A percentile compares a stretch with the other conserved stretches of the same genome.
These are phyloP conservation scores for mouse (Mus musculus) DNA, from an alignment of 2,113 vertebrate species.

Conservation along the genomic window GRCm39 chr10:84617001-84617500, in stretches of 20 bases:
- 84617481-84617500: neutral
- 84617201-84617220: no score
- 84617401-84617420: neutral
- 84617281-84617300: neutral
- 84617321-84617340: neutral
- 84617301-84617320: neutral
- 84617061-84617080: neutral
- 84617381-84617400: neutral
- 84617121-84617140: no score
- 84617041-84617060: neutral
- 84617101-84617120: no score
- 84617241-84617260: conserved; percentile 2
- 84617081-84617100: no score
- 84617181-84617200: no score
- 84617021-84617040: neutral
- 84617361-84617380: neutral
- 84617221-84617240: neutral
- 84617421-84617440: neutral
- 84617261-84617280: neutral
- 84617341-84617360: neutral
- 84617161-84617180: no score
- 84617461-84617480: neutral
- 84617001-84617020: neutral
- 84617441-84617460: neutral
- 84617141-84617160: no score